Conservation (phyloP, 2,888 invertebrate species). For the Agrochola lota region DNA sequence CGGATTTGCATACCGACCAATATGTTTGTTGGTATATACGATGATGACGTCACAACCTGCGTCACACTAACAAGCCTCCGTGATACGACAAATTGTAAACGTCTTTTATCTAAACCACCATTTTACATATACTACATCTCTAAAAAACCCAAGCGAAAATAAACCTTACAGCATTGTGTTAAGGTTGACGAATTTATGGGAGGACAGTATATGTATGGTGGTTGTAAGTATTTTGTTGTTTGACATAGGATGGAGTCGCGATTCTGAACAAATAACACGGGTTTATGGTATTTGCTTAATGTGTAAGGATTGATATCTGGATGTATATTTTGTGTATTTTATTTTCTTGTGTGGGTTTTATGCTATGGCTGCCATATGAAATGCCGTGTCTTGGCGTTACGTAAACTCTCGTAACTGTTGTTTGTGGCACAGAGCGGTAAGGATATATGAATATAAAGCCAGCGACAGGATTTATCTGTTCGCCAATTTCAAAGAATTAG, state of each 20-base stretch:
- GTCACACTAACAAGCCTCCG: slow-evolving; percentile 78
- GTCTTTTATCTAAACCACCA: slow-evolving; percentile 72
- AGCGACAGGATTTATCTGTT: background rate
- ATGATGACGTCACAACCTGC: slow-evolving; percentile 76
- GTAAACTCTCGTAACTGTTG: background rate
- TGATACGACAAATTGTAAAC: slow-evolving; percentile 76
- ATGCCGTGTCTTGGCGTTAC: background rate
- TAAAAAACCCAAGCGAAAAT: slow-evolving; percentile 19
- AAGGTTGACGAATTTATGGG: slow-evolving; percentile 1
- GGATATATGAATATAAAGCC: background rate
- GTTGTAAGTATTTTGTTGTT: slow-evolving; percentile 63
- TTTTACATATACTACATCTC: slow-evolving; percentile 41
- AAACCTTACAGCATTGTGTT: background rate
- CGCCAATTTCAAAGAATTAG: background rate
- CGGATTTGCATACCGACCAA: slow-evolving; percentile 68
- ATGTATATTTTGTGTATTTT: slow-evolving; percentile 36
- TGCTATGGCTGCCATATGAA: slow-evolving; percentile 8
- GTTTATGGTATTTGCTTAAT: slow-evolving; percentile 62
- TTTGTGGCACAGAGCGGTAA: background rate
- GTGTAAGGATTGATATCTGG: slow-evolving; percentile 43
- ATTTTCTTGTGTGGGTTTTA: slow-evolving; percentile 27
- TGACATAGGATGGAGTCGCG: slow-evolving; percentile 71
- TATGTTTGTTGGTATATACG: slow-evolving; percentile 69
- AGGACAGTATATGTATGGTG: slow-evolving; percentile 26
- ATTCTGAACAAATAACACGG: slow-evolving; percentile 66